Conservation (phyloP, 2,888 invertebrate species). For the Nesidiocoris tenuis region DNA sequence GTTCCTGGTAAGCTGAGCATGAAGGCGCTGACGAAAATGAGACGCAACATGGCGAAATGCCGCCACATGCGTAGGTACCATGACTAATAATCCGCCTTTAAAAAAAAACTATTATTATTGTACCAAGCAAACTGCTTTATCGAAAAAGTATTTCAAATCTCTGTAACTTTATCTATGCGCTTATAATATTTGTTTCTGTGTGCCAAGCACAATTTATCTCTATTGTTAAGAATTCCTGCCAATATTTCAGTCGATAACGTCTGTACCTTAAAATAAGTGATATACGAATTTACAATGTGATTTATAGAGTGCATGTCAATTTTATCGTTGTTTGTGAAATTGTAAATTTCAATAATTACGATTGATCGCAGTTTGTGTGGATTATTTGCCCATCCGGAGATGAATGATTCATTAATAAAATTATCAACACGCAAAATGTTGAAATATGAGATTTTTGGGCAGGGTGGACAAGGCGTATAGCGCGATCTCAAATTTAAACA, state of each 20-base stretch:
- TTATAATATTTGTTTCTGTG: no score
- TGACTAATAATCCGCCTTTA: neutral
- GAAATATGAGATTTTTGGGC: no score
- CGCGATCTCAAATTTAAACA: no score
- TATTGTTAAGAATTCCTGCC: neutral
- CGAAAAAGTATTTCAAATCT: neutral
- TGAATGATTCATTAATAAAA: no score
- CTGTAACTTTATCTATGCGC: neutral
- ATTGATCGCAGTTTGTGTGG: no score
- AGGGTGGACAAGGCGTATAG: no score
- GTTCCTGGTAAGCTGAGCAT: conserved; percentile 71
- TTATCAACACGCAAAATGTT: no score
- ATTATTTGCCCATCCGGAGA: no score
- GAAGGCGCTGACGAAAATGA: conserved; percentile 42
- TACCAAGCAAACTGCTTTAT: neutral
- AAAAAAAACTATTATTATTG: neutral
- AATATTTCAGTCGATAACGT: neutral
- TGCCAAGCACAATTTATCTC: neutral
- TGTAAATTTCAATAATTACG: no score
- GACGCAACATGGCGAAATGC: conserved; percentile 31
- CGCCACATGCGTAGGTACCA: conserved; percentile 10
- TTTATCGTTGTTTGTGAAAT: no score
- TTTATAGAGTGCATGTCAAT: neutral
- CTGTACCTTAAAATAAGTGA: neutral
- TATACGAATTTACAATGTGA: neutral